A percentile compares a stretch with the other conserved stretches of the same genome.
phyloP scores from a whole-genome alignment of 2,797 vertebrate species.

The Petrocephalus schoutedeni region DNA sequence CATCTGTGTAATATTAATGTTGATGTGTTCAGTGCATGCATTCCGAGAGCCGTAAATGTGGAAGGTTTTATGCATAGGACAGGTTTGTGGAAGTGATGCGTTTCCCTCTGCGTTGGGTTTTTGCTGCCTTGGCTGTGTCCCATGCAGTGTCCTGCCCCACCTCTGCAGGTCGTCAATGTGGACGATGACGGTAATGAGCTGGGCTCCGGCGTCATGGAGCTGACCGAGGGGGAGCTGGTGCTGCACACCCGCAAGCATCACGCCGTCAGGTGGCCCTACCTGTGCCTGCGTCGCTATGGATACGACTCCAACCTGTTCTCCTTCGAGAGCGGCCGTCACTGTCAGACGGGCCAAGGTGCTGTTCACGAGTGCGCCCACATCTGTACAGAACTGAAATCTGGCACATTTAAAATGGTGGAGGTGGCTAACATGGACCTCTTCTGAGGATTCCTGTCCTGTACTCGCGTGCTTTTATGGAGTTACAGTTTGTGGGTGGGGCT shows the following conservation, averaged over 20 bases:
- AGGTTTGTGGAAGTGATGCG: neutral
- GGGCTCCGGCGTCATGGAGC: conserved; percentile 96
- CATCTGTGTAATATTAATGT: neutral
- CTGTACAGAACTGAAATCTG: neutral
- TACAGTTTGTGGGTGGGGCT: too few relatives aligned
- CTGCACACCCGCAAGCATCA: conserved; percentile 90
- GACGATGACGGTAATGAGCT: conserved; percentile 98
- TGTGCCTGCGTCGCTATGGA: conserved; percentile 93
- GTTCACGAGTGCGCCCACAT: neutral
- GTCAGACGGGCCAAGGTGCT: conserved; percentile 93
- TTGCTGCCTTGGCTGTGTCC: neutral
- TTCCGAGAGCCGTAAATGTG: neutral
- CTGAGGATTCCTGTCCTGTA: neutral
- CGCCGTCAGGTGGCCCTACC: conserved; percentile 94
- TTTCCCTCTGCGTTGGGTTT: neutral
- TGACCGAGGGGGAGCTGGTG: conserved; percentile 80
- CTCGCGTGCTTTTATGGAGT: too few relatives aligned
- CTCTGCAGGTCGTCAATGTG: conserved; percentile 86
- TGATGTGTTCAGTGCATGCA: neutral
- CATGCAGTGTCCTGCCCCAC: neutral
- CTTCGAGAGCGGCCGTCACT: conserved; percentile 92
- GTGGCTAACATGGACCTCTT: neutral
- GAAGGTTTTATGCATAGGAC: neutral
- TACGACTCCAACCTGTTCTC: conserved; percentile 98
- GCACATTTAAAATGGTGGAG: neutral